Conservation (phyloP, 2,797 vertebrate genomes). For the Ptychobarbus kaznakovi region DNA sequence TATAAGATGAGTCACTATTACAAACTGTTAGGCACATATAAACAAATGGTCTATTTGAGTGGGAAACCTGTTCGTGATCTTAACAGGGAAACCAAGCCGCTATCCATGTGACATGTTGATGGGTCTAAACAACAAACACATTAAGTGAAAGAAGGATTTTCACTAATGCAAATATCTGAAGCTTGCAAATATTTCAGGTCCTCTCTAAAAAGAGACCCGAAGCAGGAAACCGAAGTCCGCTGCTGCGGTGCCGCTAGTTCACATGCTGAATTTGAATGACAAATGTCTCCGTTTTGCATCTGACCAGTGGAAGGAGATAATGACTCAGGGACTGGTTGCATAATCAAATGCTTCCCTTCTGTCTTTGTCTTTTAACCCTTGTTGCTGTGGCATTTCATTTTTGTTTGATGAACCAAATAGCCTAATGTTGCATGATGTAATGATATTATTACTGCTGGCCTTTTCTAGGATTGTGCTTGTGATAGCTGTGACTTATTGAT, state of each 20-base stretch:
- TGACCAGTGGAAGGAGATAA: constrained; percentile 41
- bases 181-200: constrained; percentile 13
- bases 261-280: constrained; percentile 64
- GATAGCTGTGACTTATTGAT: background rate
- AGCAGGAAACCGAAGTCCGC: constrained; percentile 32
- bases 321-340: constrained; percentile 25
- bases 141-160: constrained; percentile 19
- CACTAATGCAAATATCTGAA: constrained; percentile 25
- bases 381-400: constrained; percentile 11
- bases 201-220: background rate
- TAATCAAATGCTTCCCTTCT: constrained; percentile 31
- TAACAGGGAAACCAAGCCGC: background rate
- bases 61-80: constrained; percentile 3
- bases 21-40: background rate
- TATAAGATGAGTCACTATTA: constrained; percentile 5
- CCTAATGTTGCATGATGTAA: background rate
- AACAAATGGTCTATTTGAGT: background rate
- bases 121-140: background rate
- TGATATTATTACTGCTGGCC: background rate
- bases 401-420: constrained; percentile 12
- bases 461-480: background rate
- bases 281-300: constrained; percentile 65
- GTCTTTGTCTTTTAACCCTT: constrained; percentile 26
- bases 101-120: too few species aligned
- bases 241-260: constrained; percentile 16